These are phyloP conservation scores for Andrena chrysosceles DNA, from an alignment of 2,888 invertebrate genomes.

Conservation along the genomic window DNA sequence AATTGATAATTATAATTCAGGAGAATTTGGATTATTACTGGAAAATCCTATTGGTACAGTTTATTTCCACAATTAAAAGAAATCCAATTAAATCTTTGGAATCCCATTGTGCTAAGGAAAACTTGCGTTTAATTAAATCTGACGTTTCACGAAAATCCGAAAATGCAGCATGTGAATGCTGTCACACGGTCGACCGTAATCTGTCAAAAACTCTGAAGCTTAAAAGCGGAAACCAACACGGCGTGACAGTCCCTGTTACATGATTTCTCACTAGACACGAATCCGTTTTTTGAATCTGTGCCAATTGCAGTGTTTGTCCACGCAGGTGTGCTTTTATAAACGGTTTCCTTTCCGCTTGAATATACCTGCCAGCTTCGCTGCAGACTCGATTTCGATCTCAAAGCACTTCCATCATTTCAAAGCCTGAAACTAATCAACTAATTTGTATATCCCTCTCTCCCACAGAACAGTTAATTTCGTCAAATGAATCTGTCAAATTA, in stretches of 20 bases:
- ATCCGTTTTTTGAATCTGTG: constrained; percentile 47
- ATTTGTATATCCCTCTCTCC: too few relatives aligned
- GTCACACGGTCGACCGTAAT: constrained; percentile 41
- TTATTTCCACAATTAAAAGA: not conserved
- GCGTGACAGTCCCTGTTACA: constrained; percentile 38
- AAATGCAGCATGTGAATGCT: constrained; percentile 7
- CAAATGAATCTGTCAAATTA: too few relatives aligned
- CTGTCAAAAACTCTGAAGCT: constrained; percentile 51
- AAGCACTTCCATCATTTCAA: not conserved
- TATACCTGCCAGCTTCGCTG: not conserved
- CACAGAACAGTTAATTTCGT: too few relatives aligned
- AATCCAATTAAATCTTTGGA: not conserved
- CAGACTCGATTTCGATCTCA: not conserved
- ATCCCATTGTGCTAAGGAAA: not conserved
- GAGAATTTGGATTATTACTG: not conserved
- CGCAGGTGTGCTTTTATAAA: constrained; percentile 32
- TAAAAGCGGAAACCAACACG: constrained; percentile 41
- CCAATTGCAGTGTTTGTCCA: constrained; percentile 30
- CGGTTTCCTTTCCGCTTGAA: not conserved
- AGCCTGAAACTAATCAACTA: not conserved
- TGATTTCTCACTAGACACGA: constrained; percentile 35
- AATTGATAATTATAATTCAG: not conserved
- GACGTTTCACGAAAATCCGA: not conserved
- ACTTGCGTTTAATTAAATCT: constrained; percentile 20
- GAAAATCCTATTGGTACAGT: not conserved